These are phyloP conservation scores for Empidonax traillii DNA, from an alignment of 2,113 vertebrate species.

Conservation along the genomic window DNA sequence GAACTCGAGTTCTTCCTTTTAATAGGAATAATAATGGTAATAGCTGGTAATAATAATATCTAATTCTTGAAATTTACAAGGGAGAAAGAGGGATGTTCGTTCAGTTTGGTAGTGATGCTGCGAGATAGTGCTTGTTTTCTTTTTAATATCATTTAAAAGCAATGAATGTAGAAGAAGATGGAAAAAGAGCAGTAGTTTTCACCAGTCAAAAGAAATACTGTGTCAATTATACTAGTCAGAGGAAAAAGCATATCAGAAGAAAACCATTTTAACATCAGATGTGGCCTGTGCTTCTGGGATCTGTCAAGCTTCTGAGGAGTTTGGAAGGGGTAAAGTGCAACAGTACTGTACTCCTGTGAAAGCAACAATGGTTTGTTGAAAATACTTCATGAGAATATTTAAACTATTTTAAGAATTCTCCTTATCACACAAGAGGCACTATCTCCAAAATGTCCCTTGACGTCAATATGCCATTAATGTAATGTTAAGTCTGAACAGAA, in stretches of 20 bases:
- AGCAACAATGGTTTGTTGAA: neutral
- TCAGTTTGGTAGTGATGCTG: neutral
- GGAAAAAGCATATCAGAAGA: neutral
- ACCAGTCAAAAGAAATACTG: neutral
- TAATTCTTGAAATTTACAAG: neutral
- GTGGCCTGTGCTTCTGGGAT: neutral
- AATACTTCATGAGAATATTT: neutral
- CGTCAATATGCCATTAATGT: neutral
- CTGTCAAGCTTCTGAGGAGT: neutral
- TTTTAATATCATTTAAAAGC: neutral
- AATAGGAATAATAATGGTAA: neutral
- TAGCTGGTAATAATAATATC: neutral
- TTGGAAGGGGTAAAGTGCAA: neutral
- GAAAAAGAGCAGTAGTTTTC: neutral
- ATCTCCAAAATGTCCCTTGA: neutral
- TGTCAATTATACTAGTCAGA: neutral
- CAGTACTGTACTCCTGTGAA: neutral
- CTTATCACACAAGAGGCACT: neutral
- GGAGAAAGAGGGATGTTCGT: neutral
- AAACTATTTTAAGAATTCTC: neutral
- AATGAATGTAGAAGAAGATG: neutral
- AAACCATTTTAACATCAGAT: neutral
- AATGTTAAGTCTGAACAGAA: neutral
- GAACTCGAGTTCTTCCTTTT: neutral
- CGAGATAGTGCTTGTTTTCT: neutral